phyloP scores from a whole-genome alignment of 2,113 vertebrate species.

The Phaetusa simplex region DNA sequence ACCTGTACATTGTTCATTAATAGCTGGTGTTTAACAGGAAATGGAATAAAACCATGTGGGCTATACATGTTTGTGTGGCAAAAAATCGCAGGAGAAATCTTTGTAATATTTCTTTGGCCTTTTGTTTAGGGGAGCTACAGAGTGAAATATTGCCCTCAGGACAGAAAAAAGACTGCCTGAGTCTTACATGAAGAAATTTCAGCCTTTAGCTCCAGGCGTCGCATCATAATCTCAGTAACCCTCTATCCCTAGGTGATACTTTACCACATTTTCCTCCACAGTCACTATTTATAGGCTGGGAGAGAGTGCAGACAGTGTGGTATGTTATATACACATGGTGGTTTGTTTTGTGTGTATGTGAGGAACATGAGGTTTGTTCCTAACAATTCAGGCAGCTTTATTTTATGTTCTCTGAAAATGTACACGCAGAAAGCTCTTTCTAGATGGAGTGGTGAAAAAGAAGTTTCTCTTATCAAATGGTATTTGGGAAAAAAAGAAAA shows the following conservation, averaged over 20 bases:
- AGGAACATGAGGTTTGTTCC: conserved; percentile 4
- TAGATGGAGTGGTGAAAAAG: background rate
- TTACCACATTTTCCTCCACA: background rate
- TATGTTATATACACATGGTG: background rate
- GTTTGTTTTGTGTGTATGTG: background rate
- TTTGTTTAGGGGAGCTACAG: background rate
- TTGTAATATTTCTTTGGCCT: background rate
- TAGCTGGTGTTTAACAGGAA: background rate
- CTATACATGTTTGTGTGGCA: background rate
- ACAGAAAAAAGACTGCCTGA: background rate
- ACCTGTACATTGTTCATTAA: background rate
- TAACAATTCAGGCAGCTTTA: background rate
- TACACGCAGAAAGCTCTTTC: background rate
- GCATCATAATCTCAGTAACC: background rate
- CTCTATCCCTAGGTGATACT: background rate
- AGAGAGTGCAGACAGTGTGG: background rate
- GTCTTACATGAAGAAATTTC: background rate
- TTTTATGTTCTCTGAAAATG: background rate
- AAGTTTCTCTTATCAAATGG: background rate
- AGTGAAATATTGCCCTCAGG: conserved; percentile 10
- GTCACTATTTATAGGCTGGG: background rate
- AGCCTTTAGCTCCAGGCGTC: background rate
- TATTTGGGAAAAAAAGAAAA: background rate
- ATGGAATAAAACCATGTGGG: background rate
- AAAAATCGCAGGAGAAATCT: background rate